Conservation (phyloP, 1,140 invertebrate genomes). For the Drosophila hydei region DNA sequence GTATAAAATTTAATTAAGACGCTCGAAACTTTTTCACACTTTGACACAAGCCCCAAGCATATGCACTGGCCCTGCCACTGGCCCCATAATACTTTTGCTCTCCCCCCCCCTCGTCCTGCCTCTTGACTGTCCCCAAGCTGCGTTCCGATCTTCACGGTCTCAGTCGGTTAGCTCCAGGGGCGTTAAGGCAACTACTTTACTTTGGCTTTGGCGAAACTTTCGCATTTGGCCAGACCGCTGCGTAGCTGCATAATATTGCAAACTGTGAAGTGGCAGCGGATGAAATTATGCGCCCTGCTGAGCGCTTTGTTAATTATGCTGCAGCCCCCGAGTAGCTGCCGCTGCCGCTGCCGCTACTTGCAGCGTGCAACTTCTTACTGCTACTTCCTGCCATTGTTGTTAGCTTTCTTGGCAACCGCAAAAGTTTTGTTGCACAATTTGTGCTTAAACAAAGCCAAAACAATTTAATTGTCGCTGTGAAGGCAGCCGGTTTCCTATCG, state of each 20-base stretch:
- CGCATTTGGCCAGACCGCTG: conserved; percentile 47
- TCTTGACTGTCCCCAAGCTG: conserved; percentile 1
- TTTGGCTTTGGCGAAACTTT: conserved; percentile 64
- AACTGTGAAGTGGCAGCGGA: conserved; percentile 52
- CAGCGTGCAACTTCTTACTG: conserved; percentile 14
- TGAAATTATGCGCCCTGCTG: conserved; percentile 77
- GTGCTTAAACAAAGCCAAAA: conserved; percentile 80
- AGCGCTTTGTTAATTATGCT: conserved; percentile 80
- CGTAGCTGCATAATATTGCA: conserved; percentile 49
- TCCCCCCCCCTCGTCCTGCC: neutral
- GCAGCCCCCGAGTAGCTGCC: conserved; percentile 40
- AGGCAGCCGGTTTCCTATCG: conserved; percentile 24
- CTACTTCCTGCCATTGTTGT: conserved; percentile 50
- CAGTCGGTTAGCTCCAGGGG: conserved; percentile 53
- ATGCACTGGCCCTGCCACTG: conserved; percentile 41
- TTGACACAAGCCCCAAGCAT: conserved; percentile 76
- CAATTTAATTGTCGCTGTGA: conserved; percentile 76
- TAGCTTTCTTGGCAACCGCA: conserved; percentile 70
- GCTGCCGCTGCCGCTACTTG: conserved; percentile 11
- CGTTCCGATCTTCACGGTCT: conserved; percentile 41
- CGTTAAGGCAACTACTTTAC: conserved; percentile 74
- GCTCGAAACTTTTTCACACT: conserved; percentile 79
- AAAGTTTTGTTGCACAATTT: conserved; percentile 82
- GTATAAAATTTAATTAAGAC: conserved; percentile 81
- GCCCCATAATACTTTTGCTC: conserved; percentile 1